Evolutionary conservation across 2,113 vertebrate species (phyloP), one percentile per base, ranked within the genome.

Genomic region (Xiphorhynchus elegans): DNA sequence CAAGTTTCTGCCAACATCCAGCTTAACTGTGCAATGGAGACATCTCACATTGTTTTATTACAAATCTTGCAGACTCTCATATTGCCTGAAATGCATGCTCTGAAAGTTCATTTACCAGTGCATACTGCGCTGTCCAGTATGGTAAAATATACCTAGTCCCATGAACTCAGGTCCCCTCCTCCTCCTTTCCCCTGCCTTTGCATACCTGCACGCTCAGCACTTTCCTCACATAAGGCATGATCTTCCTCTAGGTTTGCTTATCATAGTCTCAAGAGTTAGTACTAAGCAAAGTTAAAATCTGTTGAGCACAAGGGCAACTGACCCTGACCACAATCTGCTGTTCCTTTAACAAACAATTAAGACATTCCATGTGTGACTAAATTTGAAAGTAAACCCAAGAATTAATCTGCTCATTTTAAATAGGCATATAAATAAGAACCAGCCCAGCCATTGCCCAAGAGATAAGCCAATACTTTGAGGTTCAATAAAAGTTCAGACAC

Each of bases 311-410:
- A 84, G 94, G 91, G 77, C 91, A 88, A 97, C 95, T 97, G 96
- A 96, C 96, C 92, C 95, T 97, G 97, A 97, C 93, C 90, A 94
- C 94, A 94, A 80, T 84, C 82, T 95, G 94, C 90, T 95, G 92
- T 95, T 93, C 96, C 93, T 97, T 97, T 95, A 95, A 95, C 95
- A 97, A 97, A 97, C 96, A 96, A 87, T 89, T 93, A 93, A 94
- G 96, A 93, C 96, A 96, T 97, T 97, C 95, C 93, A 78, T 91
- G 90, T 94, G 81, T 96, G 82, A 80, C 88, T 95, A 77, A 90
- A 96, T 96, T 94, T 95, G 90, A 96, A 90, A 93, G 69, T 83
- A 96, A 96, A 92, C 81, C 52, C 64, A 60, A 79, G 94, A 97
- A 96, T 96, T 91, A 93, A 91, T 88, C 83, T 90, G 76, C 67